A percentile compares a stretch with the other conserved stretches of the same genome.
These are phyloP conservation scores for zebrafish (Danio rerio) DNA, from an alignment of 2,113 vertebrate species.

Conservation along the genomic window GRCz12tu NC_133184.1:14104001-14104500, in stretches of 20 bases:
- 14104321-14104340: no score
- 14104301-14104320: no score
- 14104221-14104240: not conserved
- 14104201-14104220: not conserved
- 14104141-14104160: not conserved
- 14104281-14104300: not conserved
- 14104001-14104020: not conserved
- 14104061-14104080: slow-evolving; percentile 17
- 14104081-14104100: not conserved
- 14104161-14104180: not conserved
- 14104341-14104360: no score
- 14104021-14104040: slow-evolving; percentile 32
- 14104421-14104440: no score
- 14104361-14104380: no score
- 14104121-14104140: not conserved
- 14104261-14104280: not conserved
- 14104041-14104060: slow-evolving; percentile 9
- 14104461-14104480: no score
- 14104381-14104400: no score
- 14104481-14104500: no score
- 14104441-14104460: no score
- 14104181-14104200: not conserved
- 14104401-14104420: no score
- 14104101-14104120: not conserved
- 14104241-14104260: not conserved